Evolutionary conservation across 2,888 invertebrate genomes (phyloP), one percentile per base, ranked within the genome.

Genomic region (Drosophila seclusa): DNA sequence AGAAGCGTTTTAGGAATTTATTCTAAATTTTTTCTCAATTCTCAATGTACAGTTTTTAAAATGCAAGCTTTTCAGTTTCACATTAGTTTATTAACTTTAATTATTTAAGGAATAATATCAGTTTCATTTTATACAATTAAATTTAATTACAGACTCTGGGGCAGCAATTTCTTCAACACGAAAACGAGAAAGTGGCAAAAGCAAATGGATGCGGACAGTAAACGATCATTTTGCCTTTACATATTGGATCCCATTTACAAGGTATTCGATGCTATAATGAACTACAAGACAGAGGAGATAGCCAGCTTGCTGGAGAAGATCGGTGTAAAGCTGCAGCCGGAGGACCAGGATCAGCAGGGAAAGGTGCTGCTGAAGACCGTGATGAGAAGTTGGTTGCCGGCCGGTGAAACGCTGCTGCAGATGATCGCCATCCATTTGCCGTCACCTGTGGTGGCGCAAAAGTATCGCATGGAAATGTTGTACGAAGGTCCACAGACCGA

Each of bases 371-470:
- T 99, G 89, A 99, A 99, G 95, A 96, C 97, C 83, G 97, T 99
- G 77, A 99, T 99, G 99, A 96, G 99, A 89, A 97, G 97, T 73
- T 99, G 99, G 99, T 95, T 99, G 94, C 99, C 99, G 62, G 99
- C 99, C 92, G 99, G 99, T 87, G 99, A 99, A 94, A 98, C 99
- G 91, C 94, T 99, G 90, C 97, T 99, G 94, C 99, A 99, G 95
- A 99, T 99, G 99, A 99, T 99, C 94, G 98, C 99, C 94, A 99
- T 99, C 93, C 99, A 99, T 93, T 95, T 99, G 93, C 99, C 99
- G 71, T 99, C 99, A 31, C 99, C 99, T 4, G 99, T 99, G 60
- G 98, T 98, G 68, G 99, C 99, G 61, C 99, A 99, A 94, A 98
- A 97, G 93, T 99, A 99, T 95, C 96, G 99, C 94, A 98, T 98